A percentile compares a stretch with the other conserved stretches of the same genome.
phyloP scores from a whole-genome alignment of 2,797 vertebrate species.

The Alca torda region DNA sequence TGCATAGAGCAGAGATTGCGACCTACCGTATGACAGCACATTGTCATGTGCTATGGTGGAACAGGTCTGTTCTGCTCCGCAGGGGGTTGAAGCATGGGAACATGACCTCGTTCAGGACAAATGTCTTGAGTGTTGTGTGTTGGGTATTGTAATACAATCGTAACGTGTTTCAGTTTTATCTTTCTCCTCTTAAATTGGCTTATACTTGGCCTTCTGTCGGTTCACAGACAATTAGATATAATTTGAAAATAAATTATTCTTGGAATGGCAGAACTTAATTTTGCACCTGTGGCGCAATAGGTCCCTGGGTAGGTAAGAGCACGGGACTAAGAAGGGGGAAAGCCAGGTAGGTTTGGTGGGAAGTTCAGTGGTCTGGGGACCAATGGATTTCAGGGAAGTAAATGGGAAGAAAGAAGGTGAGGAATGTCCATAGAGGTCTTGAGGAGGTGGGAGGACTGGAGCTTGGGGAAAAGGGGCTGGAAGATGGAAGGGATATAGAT shows the following conservation, averaged over 20 bases:
- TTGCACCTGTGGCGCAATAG: not conserved
- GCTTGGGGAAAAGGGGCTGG: not conserved
- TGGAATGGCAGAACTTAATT: not conserved
- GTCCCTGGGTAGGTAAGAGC: not conserved
- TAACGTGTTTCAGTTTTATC: conserved; percentile 4
- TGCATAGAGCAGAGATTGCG: not conserved
- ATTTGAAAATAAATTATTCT: not conserved
- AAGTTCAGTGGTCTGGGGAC: not conserved
- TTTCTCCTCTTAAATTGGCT: conserved; percentile 1
- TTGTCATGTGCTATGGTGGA: not conserved
- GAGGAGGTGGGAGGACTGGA: not conserved
- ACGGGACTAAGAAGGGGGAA: not conserved
- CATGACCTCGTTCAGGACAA: not conserved
- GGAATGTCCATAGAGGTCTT: not conserved
- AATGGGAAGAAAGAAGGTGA: not conserved
- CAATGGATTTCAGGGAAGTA: not conserved
- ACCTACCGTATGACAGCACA: not conserved
- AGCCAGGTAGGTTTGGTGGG: not conserved
- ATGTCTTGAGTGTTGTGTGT: not conserved
- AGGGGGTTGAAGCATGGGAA: not conserved
- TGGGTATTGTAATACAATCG: not conserved
- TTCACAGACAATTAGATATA: not conserved
- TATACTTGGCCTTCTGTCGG: not conserved
- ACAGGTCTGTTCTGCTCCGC: not conserved
- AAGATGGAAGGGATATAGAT: not conserved